These are phyloP conservation scores for Gopherus flavomarginatus DNA, from an alignment of 2,113 vertebrate genomes.

Conservation along the genomic window DNA sequence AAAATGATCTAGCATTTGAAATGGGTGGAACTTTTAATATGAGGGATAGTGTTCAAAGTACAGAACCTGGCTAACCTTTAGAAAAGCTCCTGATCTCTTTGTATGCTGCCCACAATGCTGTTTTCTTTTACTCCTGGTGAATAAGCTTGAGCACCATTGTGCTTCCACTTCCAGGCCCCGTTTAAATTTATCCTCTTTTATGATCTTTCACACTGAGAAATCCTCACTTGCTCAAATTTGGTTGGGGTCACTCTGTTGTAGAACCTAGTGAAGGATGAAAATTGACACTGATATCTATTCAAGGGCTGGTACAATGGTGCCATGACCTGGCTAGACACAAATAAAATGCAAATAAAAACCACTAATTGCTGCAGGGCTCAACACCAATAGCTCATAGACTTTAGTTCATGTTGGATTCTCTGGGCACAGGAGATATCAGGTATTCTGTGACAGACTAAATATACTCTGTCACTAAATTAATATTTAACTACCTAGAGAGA, in stretches of 20 bases:
- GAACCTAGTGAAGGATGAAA: slow-evolving; percentile 41
- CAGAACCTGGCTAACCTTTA: not conserved
- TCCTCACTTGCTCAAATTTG: not conserved
- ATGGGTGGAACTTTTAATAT: not conserved
- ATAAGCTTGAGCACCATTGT: not conserved
- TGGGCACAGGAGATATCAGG: slow-evolving; percentile 53
- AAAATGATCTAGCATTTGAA: slow-evolving; percentile 4
- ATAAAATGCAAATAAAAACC: not conserved
- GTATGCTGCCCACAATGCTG: not conserved
- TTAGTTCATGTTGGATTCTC: slow-evolving; percentile 7
- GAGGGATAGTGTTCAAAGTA: not conserved
- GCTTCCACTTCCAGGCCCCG: slow-evolving; percentile 23
- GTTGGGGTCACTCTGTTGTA: slow-evolving; percentile 18
- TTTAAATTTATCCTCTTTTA: slow-evolving; percentile 35
- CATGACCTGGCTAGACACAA: slow-evolving; percentile 41
- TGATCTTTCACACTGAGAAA: slow-evolving; percentile 44
- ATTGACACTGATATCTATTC: slow-evolving; percentile 65
- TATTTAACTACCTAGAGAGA: slow-evolving; percentile 62
- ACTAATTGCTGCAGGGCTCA: slow-evolving; percentile 12
- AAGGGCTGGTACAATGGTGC: slow-evolving; percentile 50
- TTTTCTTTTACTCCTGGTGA: slow-evolving; percentile 21
- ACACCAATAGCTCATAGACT: not conserved
- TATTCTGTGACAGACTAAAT: slow-evolving; percentile 16
- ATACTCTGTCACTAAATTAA: slow-evolving; percentile 65
- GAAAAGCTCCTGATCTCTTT: not conserved